These are phyloP conservation scores for Brotula barbata DNA, from an alignment of 2,797 vertebrate genomes.

Conservation along the genomic window DNA sequence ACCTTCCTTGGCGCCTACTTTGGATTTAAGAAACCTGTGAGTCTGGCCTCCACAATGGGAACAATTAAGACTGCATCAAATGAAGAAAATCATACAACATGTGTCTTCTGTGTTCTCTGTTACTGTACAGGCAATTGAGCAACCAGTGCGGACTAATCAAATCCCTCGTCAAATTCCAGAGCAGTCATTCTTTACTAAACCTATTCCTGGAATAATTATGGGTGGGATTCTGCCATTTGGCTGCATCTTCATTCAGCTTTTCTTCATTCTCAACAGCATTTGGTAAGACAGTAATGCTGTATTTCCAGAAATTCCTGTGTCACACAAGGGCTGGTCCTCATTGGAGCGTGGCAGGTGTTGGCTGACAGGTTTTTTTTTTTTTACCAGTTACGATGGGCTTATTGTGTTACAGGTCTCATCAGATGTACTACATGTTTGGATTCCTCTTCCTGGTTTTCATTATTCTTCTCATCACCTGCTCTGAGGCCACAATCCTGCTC, in stretches of 20 bases:
- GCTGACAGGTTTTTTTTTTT: no score
- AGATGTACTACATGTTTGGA: slow-evolving; percentile 95
- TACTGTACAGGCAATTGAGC: slow-evolving; percentile 79
- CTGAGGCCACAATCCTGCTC: slow-evolving; percentile 88
- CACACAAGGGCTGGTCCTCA: no score
- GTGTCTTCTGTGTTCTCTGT: neutral
- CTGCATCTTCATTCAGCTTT: slow-evolving; percentile 93
- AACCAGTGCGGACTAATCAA: slow-evolving; percentile 88
- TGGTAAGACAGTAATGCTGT: slow-evolving; percentile 77
- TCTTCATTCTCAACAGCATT: slow-evolving; percentile 94
- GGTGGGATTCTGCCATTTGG: slow-evolving; percentile 91
- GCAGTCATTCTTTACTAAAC: slow-evolving; percentile 89
- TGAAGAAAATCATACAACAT: neutral
- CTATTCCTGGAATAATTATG: slow-evolving; percentile 86
- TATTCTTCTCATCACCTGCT: slow-evolving; percentile 92
- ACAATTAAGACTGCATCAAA: neutral
- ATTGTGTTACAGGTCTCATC: slow-evolving; percentile 84
- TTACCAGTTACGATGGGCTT: neutral
- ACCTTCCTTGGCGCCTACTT: slow-evolving; percentile 90
- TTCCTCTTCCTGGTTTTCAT: slow-evolving; percentile 94
- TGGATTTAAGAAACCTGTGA: slow-evolving; percentile 90
- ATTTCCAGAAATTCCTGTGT: neutral
- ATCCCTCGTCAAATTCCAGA: slow-evolving; percentile 86
- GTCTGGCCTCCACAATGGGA: slow-evolving; percentile 25
- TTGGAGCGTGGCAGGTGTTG: no score